A percentile compares a stretch with the other conserved stretches of the same genome.
These are phyloP conservation scores for Microcebus tavaratra DNA, from an alignment of 2,113 vertebrate species.

Conservation along the genomic window DNA sequence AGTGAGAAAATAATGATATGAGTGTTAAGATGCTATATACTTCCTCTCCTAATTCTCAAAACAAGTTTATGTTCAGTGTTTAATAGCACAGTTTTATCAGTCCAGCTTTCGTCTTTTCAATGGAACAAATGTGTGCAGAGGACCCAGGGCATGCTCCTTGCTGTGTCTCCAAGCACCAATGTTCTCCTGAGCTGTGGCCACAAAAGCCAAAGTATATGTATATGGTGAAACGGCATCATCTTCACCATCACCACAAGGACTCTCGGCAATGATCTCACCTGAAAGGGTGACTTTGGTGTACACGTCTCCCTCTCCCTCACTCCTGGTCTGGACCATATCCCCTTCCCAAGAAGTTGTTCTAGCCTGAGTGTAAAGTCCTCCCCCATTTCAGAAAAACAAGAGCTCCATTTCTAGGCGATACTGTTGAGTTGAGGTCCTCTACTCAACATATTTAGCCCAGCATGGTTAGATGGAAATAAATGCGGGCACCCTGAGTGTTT, in stretches of 20 bases:
- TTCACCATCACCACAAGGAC: not conserved
- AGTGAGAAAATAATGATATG: not conserved
- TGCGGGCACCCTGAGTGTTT: not conserved
- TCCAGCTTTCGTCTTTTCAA: not conserved
- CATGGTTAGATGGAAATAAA: not conserved
- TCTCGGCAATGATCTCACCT: not conserved
- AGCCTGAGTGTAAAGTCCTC: not conserved
- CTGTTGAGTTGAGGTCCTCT: not conserved
- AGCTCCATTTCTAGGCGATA: not conserved
- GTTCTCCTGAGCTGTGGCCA: not conserved
- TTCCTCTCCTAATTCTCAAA: not conserved
- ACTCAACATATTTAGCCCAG: not conserved
- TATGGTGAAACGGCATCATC: fast-evolving
- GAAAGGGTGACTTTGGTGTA: not conserved
- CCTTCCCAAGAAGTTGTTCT: not conserved
- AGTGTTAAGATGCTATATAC: not conserved
- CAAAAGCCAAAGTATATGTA: not conserved
- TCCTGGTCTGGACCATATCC: not conserved
- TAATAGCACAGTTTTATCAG: not conserved
- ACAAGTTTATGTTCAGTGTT: not conserved
- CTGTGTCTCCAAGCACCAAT: not conserved
- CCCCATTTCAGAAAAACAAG: not conserved
- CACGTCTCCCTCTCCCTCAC: not conserved
- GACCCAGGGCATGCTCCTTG: fast-evolving
- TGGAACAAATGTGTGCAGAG: not conserved